Base-by-base conservation (phyloP, 2,797 vertebrate genomes). In the Cryptoprocta ferox region DNA sequence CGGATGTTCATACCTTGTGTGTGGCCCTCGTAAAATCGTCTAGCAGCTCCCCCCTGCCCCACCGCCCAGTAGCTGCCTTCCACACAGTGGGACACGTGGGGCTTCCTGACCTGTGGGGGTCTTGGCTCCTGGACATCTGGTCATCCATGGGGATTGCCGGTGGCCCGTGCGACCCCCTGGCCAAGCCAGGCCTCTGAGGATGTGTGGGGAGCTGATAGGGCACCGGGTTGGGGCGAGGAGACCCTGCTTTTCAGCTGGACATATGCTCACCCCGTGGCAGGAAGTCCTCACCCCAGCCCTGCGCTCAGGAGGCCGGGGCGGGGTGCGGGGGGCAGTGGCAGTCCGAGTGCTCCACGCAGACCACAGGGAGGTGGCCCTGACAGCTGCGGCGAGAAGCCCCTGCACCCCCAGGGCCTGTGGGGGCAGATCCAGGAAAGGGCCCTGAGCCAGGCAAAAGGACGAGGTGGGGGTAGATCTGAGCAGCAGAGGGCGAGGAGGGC, bases 11-110 rank as follows among this genome's bases (percentile, higher is more conserved):
- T n/a, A 48, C 39, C 16, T 50, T 42, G 42, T 45, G 50, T 63
- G 63, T 30, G 18, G 14, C 7, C 32, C 15, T 12, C 18, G 6
- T 26, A 0, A 39, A 45, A 8, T 50, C 59, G 50, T 2, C 30
- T 28, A 30, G 68, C 30, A 10, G 12, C 6, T 19, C 53, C 56
- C 79, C 37, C 48, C 11, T 11, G n/a, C 45, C 48, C 15, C 50
- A 16, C 48, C 3, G 2, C 21, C 2, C 37, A 11, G 24, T 0
- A n/a, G n/a, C 56, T n/a, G 0, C 32, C 32, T 48, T n/a, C n/a
- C 35, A 48, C 37, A 13, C 73, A 45, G 42, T 0, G 2, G 53
- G 26, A 42, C 13, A 2, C 2, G 0, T 28, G 39, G 35, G 65
- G 18, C 86, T 83, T 71, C 45, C 45, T 45, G n/a, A 32, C 26